phyloP scores from a whole-genome alignment of 2,113 vertebrate species.

The Lycaon pictus region DNA sequence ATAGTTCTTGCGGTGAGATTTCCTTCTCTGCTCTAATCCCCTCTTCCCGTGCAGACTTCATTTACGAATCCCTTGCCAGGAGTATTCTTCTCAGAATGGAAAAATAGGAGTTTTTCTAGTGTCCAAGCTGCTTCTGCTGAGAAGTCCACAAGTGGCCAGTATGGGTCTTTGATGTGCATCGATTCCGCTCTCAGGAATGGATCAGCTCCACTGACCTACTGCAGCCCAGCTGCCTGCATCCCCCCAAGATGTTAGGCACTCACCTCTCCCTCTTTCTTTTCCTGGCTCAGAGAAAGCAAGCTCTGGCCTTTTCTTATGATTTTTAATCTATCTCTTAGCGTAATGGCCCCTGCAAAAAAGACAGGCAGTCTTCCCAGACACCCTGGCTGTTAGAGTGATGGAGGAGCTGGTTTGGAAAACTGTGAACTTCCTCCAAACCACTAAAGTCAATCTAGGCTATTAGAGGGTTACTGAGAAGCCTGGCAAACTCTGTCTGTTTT shows the following conservation, averaged over 20 bases:
- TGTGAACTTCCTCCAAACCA: conserved; percentile 41
- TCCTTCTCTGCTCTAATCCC: conserved; percentile 77
- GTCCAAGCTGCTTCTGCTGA: conserved; percentile 60
- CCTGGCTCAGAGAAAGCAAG: conserved; percentile 18
- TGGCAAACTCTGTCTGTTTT: background rate
- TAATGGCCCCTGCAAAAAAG: background rate
- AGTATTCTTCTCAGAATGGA: conserved; percentile 78
- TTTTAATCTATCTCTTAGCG: conserved; percentile 18
- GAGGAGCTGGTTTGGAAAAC: conserved; percentile 59
- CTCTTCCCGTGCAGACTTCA: conserved; percentile 82
- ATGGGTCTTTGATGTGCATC: conserved; percentile 42
- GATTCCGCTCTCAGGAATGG: background rate
- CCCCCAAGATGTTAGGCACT: background rate
- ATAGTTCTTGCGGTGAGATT: conserved; percentile 83
- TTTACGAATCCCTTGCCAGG: conserved; percentile 81
- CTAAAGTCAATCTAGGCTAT: background rate
- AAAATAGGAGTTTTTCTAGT: conserved; percentile 76
- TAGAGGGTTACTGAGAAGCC: background rate
- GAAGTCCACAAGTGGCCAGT: background rate
- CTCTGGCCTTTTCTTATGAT: background rate
- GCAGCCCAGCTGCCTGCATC: background rate
- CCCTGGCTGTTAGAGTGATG: conserved; percentile 26
- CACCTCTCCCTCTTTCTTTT: background rate
- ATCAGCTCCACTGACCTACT: background rate
- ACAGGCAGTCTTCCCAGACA: conserved; percentile 43